A percentile compares a stretch with the other conserved stretches of the same genome.
Conservation (phyloP, 2,113 vertebrate species). For the Morone saxatilis region DNA sequence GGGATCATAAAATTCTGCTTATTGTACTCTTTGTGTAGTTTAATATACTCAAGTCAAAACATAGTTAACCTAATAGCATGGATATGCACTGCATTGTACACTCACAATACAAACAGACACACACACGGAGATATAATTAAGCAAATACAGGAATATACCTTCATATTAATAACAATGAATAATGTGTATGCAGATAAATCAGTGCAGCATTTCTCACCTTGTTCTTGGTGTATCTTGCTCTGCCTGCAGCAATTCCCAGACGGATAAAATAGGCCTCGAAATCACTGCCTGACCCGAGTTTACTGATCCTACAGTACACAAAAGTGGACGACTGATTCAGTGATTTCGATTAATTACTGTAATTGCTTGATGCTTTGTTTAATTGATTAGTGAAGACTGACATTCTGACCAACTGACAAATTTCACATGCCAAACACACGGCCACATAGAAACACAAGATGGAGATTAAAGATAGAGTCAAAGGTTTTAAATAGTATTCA, state of each 20-base stretch:
- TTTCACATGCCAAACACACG: no score
- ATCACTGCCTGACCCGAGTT: slow-evolving; percentile 97
- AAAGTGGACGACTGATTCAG: not conserved
- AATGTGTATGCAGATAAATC: not conserved
- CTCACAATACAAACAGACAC: not conserved
- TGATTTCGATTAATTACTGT: not conserved
- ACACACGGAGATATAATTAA: not conserved
- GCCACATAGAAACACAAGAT: no score
- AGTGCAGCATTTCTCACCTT: slow-evolving; percentile 79
- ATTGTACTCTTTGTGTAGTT: not conserved
- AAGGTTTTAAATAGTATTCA: no score
- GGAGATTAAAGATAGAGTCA: no score
- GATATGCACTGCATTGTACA: not conserved
- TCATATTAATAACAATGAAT: not conserved
- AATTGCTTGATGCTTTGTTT: not conserved
- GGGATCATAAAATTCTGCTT: not conserved
- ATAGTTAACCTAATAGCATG: not conserved
- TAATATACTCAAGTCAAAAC: no score
- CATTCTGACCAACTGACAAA: no score
- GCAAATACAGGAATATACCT: not conserved
- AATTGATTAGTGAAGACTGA: not conserved
- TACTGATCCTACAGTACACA: slow-evolving; percentile 89
- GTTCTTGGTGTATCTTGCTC: slow-evolving; percentile 96
- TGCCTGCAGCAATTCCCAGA: slow-evolving; percentile 92
- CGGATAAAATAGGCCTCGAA: slow-evolving; percentile 97